A percentile compares a stretch with the other conserved stretches of the same genome.
phyloP scores from a whole-genome alignment of 1,140 invertebrate genomes.

The Drosophila melanogaster region DNA sequence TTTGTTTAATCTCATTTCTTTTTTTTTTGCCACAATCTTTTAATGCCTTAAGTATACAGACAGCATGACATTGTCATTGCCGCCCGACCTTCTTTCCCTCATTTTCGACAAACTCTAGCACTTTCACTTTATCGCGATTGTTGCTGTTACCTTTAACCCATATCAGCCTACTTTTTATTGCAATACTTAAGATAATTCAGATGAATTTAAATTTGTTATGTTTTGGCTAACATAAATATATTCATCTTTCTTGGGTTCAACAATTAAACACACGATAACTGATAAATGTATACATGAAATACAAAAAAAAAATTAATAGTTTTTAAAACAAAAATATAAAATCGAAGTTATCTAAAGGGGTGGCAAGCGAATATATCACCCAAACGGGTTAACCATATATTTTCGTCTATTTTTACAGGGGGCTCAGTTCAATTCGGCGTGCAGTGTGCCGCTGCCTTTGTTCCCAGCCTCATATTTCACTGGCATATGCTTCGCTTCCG shows the following conservation, averaged over 20 bases:
- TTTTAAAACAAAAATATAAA: too few relatives aligned
- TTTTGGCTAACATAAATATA: background rate
- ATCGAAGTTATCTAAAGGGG: too few relatives aligned
- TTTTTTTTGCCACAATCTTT: constrained; percentile 49
- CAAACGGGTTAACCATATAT: constrained; percentile 18
- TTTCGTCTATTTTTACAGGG: constrained; percentile 42
- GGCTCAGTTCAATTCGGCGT: constrained; percentile 13
- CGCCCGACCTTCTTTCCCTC: constrained; percentile 61
- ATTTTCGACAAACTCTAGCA: constrained; percentile 48
- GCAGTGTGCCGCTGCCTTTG: constrained; percentile 53
- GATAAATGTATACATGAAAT: too few relatives aligned
- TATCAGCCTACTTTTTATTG: background rate
- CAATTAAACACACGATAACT: too few relatives aligned
- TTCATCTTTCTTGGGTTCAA: too few relatives aligned
- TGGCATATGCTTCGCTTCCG: constrained; percentile 39
- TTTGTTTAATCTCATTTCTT: constrained; percentile 14
- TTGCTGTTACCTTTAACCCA: constrained; percentile 45
- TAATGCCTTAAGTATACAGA: constrained; percentile 73
- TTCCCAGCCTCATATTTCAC: constrained; percentile 55
- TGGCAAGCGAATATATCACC: background rate
- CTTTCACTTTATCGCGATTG: constrained; percentile 63
- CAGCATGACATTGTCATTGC: constrained; percentile 71
- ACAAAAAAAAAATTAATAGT: too few relatives aligned
- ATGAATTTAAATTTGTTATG: background rate
- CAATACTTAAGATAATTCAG: background rate